Conservation (phyloP, 2,797 vertebrate genomes). For the Poeciliopsis turneri region DNA sequence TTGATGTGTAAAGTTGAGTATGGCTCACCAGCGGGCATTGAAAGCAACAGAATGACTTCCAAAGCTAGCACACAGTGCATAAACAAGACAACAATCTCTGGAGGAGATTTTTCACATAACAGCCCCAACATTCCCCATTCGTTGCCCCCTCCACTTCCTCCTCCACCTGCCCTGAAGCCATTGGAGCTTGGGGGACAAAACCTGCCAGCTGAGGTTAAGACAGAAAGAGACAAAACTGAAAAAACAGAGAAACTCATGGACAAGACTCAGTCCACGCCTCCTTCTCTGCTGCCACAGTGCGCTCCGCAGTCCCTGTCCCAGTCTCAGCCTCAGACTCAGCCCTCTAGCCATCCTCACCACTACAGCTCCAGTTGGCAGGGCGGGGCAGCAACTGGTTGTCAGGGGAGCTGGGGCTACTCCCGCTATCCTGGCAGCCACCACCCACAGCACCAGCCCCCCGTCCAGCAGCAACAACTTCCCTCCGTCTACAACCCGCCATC, state of each 20-base stretch:
- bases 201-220: conserved; percentile 76
- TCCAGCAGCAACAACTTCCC: conserved; percentile 85
- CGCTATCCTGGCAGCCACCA: conserved; percentile 85
- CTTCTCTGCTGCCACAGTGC: conserved; percentile 79
- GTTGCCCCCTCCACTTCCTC: conserved; percentile 80
- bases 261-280: conserved; percentile 77
- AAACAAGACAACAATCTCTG: conserved; percentile 75
- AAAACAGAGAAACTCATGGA: conserved; percentile 81
- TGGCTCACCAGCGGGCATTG: conserved; percentile 55
- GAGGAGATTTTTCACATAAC: conserved; percentile 79
- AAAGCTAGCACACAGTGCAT: conserved; percentile 80
- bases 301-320: conserved; percentile 77
- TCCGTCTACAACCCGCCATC: conserved; percentile 86
- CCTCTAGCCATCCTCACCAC: conserved; percentile 85
- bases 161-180: conserved; percentile 84
- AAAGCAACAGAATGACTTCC: conserved; percentile 77
- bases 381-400: conserved; percentile 77
- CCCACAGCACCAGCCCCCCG: conserved; percentile 81
- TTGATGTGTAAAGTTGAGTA: conserved; percentile 82
- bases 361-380: conserved; percentile 88
- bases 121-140: conserved; percentile 74
- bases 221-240: conserved; percentile 83
- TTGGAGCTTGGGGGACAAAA: conserved; percentile 81
- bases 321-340: conserved; percentile 68
- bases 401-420: conserved; percentile 83